Base-by-base conservation (phyloP, 2,888 invertebrate species). In the Cosmopolites sordidus region DNA sequence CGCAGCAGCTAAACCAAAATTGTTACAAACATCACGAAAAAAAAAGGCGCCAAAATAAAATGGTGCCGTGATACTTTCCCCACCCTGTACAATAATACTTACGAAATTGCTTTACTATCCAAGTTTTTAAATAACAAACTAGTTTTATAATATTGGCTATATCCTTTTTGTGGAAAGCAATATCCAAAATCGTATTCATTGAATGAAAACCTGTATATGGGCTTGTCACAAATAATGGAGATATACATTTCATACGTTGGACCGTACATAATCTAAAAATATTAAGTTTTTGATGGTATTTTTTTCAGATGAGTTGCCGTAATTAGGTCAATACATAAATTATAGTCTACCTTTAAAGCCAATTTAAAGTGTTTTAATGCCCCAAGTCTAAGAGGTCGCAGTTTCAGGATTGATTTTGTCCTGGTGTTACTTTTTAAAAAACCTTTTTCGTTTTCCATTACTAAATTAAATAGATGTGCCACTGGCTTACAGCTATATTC, bases 101-200 rank as follows among this genome's bases (percentile, higher is more conserved):
- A 64, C 64, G 58, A 45, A 27, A 63, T 46, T 14, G 48, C 42
- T 11, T 46, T 48, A 6, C 41, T 54, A 33, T 61, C 63, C 14
- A 48, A 41, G 48, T 65, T 78, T 17, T 60, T 72, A 48, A 78
- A 66, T 12, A 64, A 62, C n/a, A 78, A 64, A 18, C 60, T 53
- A 8, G 67, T 64, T 15, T 58, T 75, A 66, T 80, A 79, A 59
- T 77, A 77, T 1, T 76, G 75, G 0, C 68, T 56, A 30, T 74
- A 75, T 8, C 76, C 75, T 3, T 77, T 75, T 64, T 82, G 79
- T 2, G 83, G 71, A 58, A 87, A 80, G 64, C 84, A 83, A 55
- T 79, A 78, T 2, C 83, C 84, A 73, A 87, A 87, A 70, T 87
- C 77, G 64, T 79, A 78, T n/a, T 77, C 70, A 61, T 69, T 72